phyloP scores from a whole-genome alignment of 2,113 vertebrate species.

The Paramisgurnus dabryanus region DNA sequence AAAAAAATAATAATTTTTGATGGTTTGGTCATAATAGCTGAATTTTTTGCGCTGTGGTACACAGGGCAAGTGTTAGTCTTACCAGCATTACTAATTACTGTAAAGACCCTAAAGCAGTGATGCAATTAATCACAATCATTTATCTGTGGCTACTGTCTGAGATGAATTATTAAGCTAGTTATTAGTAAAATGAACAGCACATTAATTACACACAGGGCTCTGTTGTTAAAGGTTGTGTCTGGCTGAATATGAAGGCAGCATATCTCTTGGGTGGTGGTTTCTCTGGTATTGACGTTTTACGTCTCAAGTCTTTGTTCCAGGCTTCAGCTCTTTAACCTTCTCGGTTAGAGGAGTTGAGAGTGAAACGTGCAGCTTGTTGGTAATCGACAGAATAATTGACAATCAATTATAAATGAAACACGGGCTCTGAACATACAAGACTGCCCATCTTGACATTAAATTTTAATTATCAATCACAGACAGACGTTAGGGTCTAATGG shows the following conservation, averaged over 20 bases:
- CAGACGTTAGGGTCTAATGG: conserved; percentile 39
- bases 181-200: conserved; percentile 45
- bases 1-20: neutral
- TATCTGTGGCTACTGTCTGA: conserved; percentile 39
- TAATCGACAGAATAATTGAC: conserved; percentile 52
- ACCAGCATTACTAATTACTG: conserved; percentile 24
- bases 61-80: conserved; percentile 18
- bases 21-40: neutral
- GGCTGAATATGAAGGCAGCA: conserved; percentile 4
- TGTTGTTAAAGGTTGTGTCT: conserved; percentile 33
- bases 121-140: conserved; percentile 46
- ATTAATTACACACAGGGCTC: conserved; percentile 45
- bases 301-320: conserved; percentile 1
- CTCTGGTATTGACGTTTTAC: conserved; percentile 14
- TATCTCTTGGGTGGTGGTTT: neutral
- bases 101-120: conserved; percentile 36
- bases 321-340: conserved; percentile 23
- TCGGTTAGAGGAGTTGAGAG: conserved; percentile 10
- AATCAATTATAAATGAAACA: conserved; percentile 58
- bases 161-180: conserved; percentile 54
- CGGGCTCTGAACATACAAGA: conserved; percentile 37
- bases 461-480: conserved; percentile 54
- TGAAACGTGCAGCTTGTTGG: conserved; percentile 13
- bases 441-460: conserved; percentile 52
- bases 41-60: neutral